Percentiles rank a stretch among this genome's conserved stretches.
Evolutionary conservation across 2,888 invertebrate genomes (phyloP).

Genomic region (Mythimna lalbum): DNA sequence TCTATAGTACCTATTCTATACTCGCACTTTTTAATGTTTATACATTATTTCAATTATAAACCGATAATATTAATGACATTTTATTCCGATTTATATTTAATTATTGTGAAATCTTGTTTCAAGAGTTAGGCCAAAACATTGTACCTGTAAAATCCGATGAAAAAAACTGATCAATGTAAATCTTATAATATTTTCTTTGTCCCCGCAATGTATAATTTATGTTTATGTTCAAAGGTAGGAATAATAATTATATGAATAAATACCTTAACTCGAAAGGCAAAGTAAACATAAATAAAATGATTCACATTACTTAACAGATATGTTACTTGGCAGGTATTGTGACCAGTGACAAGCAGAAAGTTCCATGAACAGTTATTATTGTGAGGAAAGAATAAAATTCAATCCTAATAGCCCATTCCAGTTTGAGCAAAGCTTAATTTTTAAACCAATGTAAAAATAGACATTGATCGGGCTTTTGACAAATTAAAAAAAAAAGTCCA

Average conservation of each 20-base stretch:
- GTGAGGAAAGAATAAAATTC: background rate
- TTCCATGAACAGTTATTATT: background rate
- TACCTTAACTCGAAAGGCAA: background rate
- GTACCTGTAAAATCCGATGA: background rate
- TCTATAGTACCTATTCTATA: slow-evolving; percentile 40
- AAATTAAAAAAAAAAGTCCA: background rate
- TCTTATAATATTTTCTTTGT: background rate
- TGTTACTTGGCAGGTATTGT: background rate
- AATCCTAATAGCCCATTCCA: background rate
- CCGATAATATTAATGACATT: background rate
- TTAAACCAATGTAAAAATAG: background rate
- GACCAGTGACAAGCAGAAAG: background rate
- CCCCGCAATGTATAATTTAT: background rate
- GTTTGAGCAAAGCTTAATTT: background rate
- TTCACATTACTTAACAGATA: background rate
- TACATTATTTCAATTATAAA: slow-evolving; percentile 1
- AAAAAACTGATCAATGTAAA: background rate
- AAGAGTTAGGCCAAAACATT: background rate
- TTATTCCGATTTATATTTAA: background rate
- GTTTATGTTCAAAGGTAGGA: background rate
- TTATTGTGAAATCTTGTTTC: slow-evolving; percentile 1
- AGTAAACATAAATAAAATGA: background rate
- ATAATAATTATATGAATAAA: background rate
- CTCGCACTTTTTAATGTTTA: background rate
- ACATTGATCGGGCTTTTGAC: slow-evolving; percentile 3